Evolutionary conservation across 2,113 vertebrate genomes (phyloP).

Genomic region (Rhinolophus ferrumequinum): DNA sequence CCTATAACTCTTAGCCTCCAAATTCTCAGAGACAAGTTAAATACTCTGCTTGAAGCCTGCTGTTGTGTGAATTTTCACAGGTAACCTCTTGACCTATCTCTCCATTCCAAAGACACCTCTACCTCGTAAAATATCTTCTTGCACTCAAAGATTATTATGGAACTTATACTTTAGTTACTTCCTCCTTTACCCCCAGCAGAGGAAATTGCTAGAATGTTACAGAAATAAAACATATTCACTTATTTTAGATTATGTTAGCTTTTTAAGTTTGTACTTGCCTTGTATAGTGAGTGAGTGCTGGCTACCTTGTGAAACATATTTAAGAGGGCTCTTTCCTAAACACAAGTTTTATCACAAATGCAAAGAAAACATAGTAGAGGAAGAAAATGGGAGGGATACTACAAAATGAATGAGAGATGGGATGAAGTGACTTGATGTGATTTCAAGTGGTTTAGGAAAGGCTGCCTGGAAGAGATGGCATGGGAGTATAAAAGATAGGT

Average conservation of each 20-base stretch:
- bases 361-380: neutral
- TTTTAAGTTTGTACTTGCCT: neutral
- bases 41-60: neutral
- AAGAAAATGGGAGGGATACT: neutral
- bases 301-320: neutral
- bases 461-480: neutral
- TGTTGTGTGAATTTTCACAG: constrained; percentile 18
- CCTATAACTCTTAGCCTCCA: neutral
- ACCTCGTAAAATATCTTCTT: neutral
- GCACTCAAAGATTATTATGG: neutral
- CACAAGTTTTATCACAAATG: neutral
- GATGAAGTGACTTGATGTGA: neutral
- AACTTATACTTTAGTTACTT: neutral
- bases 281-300: neutral
- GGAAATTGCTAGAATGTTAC: neutral
- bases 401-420: neutral
- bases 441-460: neutral
- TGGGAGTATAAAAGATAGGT: neutral
- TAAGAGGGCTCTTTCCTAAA: neutral
- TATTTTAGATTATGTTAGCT: neutral
- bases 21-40: neutral
- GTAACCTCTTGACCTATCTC: neutral
- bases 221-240: neutral
- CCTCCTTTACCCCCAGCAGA: neutral
- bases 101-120: neutral